Evolutionary conservation across 2,888 invertebrate genomes (phyloP).

Genomic region (Xestia sexstrigata): DNA sequence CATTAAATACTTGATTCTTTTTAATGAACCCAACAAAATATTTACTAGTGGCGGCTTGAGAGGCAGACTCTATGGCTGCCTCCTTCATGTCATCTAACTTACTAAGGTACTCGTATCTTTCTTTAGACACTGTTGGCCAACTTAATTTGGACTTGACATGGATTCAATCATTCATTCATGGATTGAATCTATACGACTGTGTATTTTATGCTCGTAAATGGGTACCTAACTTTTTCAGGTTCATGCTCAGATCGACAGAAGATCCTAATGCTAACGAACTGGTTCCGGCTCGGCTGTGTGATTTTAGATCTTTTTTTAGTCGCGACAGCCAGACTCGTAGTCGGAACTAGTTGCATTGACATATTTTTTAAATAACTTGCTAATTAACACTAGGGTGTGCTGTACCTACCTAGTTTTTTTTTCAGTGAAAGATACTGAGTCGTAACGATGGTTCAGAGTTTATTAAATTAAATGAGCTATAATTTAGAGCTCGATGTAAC

Average conservation of each 20-base stretch:
- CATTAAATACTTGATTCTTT: too few relatives aligned
- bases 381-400: neutral
- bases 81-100: neutral
- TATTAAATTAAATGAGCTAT: conserved; percentile 33
- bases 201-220: neutral
- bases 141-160: neutral
- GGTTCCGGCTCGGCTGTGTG: neutral
- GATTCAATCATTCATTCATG: neutral
- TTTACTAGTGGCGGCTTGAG: neutral
- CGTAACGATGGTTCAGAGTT: neutral
- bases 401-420: neutral
- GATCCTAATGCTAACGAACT: neutral
- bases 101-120: neutral
- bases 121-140: neutral
- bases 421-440: neutral
- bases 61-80: neutral
- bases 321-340: neutral
- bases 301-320: neutral
- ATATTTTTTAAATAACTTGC: neutral
- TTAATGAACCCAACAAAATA: neutral
- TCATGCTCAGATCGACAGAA: neutral
- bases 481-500: conserved; percentile 32
- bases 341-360: neutral
- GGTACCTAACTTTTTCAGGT: neutral
- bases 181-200: neutral